Evolutionary conservation across 2,113 vertebrate species (phyloP), one percentile per base, ranked within the genome.

Genomic region (Mungos mungo): DNA sequence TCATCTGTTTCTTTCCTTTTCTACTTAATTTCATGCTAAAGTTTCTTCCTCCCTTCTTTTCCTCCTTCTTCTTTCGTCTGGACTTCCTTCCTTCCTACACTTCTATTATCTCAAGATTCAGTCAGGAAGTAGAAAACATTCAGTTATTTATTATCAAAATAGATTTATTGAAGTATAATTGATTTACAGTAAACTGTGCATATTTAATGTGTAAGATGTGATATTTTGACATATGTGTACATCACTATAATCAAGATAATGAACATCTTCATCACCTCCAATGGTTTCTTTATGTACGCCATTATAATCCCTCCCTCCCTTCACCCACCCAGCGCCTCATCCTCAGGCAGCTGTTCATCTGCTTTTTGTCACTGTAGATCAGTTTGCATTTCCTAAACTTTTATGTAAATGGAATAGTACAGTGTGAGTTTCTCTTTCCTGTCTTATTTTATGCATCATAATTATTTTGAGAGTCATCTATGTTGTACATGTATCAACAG

Each of bases 111-210:
- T 82, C 31, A 88, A 82, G 35, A 15, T 68, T 88, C 38, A 95
- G 13, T 83, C 31, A 88, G 18, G 31, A 93, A 83, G 69, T 47
- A 88, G 33, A 82, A 88, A 19, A 35, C 38, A 76, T 83, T 31
- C 33, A 88, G 4, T 63, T 74, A 94, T 72, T 94, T 94, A 94
- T 81, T 71, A 79, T 45, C 87, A 66, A 92, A 92, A 71, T 69
- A 91, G 19, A 68, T 60, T 77, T 95, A 88, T 38, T 88, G 57
- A 68, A 57, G 31, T 93, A 57, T 63, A 92, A 87, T 88, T 82
- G 68, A 88, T 76, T 96, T 54, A 83, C 10, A 76, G 66, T 31
- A 88, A 88, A 88, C 18, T 47, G 29, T 82, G 68, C 57, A 57
- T 76, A 81, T 96, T 88, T 88, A 76, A 57, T 45, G 3, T 66